Base-by-base conservation (phyloP, 2,888 invertebrate species). In the Polymixis flavicincta region DNA sequence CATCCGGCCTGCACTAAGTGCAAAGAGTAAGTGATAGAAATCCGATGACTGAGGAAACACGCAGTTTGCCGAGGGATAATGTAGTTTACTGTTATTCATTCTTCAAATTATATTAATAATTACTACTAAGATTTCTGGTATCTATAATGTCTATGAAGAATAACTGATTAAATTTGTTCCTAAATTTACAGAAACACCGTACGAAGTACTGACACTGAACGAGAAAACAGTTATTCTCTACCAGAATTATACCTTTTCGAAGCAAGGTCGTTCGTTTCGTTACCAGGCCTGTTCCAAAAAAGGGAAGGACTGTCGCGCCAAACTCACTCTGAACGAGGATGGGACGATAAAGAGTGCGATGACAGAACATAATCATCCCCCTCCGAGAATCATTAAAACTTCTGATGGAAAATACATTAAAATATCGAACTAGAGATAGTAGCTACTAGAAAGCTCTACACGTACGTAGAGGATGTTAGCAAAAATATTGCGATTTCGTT, bases 291-390 rank as follows among this genome's bases (percentile, higher is more conserved):
- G 89, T n/a, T 66, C 89, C 0, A 87, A 80, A 48, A 87, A 79
- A 57, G 0, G 22, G 1, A 68, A 65, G 28, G 61, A 71, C 1
- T 92, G 92, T 69, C 73, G 72, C 4, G 90, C 92, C 8, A 86
- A 74, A 19, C 74, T 92, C 25, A 84, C 55, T 8, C 55, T 92
- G 1, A 81, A 89, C 32, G 32, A 25, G 0, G 42, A 80, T 28
- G 89, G 90, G 0, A 63, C 66, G 2, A 74, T 92, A 14, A 61
- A 82, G 22, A 28, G 6, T 22, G 84, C 83, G 2, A 13, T 48
- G 1, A 77, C 76, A 0, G 73, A 85, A 6, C 92, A 92, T 57
- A 89, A 86, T 48, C 92, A 92, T 55, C 82, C 85, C 0, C 91
- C 90, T 0, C 83, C 88, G 28, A 64, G 80, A 0, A 63, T 88